Percentiles rank a stretch among this genome's conserved stretches.
Evolutionary conservation across 2,888 invertebrate species (phyloP).

Genomic region (Lomographa bimaculata): DNA sequence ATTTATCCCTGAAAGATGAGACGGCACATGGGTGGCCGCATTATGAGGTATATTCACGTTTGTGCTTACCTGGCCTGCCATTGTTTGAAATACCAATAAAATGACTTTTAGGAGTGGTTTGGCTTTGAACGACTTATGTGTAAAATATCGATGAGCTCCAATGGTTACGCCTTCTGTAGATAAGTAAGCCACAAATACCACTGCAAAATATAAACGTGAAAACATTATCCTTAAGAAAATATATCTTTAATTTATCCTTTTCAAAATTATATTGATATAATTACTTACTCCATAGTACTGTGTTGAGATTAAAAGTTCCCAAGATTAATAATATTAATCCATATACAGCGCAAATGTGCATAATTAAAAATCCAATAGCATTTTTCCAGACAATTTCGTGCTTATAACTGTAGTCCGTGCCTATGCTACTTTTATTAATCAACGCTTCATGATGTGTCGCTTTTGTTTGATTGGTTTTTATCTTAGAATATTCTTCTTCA

Average conservation of each 20-base stretch:
- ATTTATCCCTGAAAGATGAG: too few species aligned
- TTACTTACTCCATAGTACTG: constrained; percentile 55
- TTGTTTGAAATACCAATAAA: constrained; percentile 86
- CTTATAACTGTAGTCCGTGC: constrained; percentile 58
- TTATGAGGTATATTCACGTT: too few species aligned
- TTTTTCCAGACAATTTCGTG: constrained; percentile 85
- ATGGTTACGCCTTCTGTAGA: constrained; percentile 87
- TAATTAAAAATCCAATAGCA: constrained; percentile 80
- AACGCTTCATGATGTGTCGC: constrained; percentile 1
- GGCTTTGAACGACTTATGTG: constrained; percentile 92
- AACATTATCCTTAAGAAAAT: too few species aligned
- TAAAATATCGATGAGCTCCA: constrained; percentile 91
- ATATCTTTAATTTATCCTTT: too few species aligned
- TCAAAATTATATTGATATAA: background rate
- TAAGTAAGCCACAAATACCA: constrained; percentile 12
- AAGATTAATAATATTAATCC: constrained; percentile 55
- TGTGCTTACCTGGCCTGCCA: constrained; percentile 89
- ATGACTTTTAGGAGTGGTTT: constrained; percentile 83
- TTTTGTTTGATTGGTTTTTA: background rate
- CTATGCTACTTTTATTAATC: constrained; percentile 32
- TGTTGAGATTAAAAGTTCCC: constrained; percentile 44
- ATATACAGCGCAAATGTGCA: constrained; percentile 80
- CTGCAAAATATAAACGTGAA: too few species aligned
- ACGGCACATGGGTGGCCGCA: too few species aligned
- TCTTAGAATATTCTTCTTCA: background rate